These are phyloP conservation scores for Cavia aperea DNA, from an alignment of 2,113 vertebrate species.

Conservation along the genomic window DNA sequence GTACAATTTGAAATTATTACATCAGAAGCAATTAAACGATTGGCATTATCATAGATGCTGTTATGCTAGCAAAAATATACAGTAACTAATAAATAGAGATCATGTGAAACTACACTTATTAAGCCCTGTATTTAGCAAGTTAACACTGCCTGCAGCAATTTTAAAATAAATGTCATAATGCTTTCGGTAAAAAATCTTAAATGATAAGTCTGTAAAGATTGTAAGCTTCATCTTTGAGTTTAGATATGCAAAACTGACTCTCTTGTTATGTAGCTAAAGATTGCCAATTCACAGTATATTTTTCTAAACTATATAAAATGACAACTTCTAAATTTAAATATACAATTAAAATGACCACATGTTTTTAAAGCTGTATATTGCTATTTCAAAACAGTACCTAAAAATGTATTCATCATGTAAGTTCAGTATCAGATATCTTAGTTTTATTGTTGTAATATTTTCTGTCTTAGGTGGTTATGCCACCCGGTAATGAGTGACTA, in stretches of 20 bases:
- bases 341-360: neutral
- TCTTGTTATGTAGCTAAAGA: neutral
- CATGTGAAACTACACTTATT: neutral
- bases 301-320: neutral
- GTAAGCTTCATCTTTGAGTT: neutral
- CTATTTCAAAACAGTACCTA: neutral
- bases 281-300: neutral
- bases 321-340: neutral
- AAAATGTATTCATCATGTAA: neutral
- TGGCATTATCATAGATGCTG: neutral
- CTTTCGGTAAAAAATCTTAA: neutral
- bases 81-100: neutral
- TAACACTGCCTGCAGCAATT: neutral
- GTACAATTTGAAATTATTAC: neutral
- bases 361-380: neutral
- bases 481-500: neutral
- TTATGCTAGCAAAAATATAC: neutral
- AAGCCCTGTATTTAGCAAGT: neutral
- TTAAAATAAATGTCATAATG: neutral
- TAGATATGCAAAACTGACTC: neutral
- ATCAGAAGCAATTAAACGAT: neutral
- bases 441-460: neutral
- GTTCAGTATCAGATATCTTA: neutral
- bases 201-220: neutral
- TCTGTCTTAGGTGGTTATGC: neutral